Conservation (phyloP, 2,113 vertebrate species). For the Dromiciops gliroides region DNA sequence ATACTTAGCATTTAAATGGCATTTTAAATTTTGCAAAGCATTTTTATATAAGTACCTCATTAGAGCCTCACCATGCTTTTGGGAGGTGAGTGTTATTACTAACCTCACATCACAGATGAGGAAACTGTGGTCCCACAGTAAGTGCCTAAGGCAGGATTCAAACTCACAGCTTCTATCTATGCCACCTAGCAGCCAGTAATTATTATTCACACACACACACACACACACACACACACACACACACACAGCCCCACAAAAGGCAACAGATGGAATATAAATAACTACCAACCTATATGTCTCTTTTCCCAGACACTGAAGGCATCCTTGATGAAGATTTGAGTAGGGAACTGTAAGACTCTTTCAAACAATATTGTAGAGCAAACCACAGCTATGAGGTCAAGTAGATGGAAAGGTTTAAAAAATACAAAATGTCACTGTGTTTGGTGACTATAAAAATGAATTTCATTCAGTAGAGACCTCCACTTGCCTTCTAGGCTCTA, state of each 20-base stretch:
- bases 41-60: neutral
- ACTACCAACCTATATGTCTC: neutral
- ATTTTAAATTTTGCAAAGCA: neutral
- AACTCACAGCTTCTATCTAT: neutral
- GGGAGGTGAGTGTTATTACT: neutral
- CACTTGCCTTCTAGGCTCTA: neutral
- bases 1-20: neutral
- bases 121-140: neutral
- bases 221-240: too few species aligned
- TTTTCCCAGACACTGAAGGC: neutral
- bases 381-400: neutral
- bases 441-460: neutral
- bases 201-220: neutral
- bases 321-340: neutral
- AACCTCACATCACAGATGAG: neutral
- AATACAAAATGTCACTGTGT: neutral
- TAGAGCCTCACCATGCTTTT: neutral
- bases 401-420: neutral
- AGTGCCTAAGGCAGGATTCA: neutral
- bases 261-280: neutral
- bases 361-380: neutral
- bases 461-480: neutral
- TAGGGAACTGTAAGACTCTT: neutral
- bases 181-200: neutral
- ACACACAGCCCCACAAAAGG: neutral